These are phyloP conservation scores for Rhagoletis zephyria DNA, from an alignment of 1,140 invertebrate genomes.

Conservation along the genomic window DNA sequence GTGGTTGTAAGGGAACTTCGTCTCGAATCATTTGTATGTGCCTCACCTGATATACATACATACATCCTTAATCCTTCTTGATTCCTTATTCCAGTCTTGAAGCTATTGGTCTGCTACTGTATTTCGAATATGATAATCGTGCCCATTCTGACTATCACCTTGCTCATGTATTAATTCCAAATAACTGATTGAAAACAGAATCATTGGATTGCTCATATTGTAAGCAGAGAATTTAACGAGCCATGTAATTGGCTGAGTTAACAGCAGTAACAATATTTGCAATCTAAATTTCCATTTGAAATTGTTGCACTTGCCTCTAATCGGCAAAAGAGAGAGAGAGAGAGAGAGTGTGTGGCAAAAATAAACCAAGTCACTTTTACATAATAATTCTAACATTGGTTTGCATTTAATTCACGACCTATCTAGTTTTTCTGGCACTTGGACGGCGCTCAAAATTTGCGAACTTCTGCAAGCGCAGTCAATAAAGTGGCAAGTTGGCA, in stretches of 20 bases:
- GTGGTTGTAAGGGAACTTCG: no score
- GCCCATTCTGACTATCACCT: no score
- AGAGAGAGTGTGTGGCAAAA: no score
- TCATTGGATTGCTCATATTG: no score
- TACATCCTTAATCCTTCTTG: no score
- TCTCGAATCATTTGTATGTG: no score
- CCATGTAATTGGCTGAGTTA: slow-evolving; percentile 1
- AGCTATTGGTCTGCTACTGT: no score
- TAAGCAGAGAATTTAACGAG: neutral
- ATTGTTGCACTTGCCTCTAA: neutral
- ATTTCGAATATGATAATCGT: no score
- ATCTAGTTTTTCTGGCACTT: neutral
- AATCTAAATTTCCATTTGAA: neutral
- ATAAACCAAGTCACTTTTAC: neutral
- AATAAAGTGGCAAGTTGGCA: slow-evolving; percentile 42
- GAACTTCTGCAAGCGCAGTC: neutral
- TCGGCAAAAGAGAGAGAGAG: neutral
- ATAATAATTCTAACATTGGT: neutral
- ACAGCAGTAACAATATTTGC: neutral
- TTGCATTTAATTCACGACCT: neutral
- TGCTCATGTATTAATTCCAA: no score
- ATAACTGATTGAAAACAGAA: no score
- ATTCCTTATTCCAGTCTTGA: no score
- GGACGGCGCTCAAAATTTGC: neutral
- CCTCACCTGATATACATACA: no score